Conservation (phyloP, 2,113 vertebrate genomes). For the Heptranchias perlo region DNA sequence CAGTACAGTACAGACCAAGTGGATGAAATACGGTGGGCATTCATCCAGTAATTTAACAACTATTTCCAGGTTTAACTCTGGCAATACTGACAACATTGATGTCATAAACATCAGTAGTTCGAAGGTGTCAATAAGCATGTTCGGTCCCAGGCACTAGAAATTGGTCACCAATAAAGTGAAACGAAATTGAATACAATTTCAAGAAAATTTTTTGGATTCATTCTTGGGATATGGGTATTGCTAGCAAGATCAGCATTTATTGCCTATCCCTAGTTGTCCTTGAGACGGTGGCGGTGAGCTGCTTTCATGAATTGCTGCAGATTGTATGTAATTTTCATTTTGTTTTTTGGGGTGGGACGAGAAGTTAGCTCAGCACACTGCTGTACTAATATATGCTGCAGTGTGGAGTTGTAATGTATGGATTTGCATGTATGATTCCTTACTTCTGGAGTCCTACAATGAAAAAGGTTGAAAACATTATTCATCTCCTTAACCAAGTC, state of each 20-base stretch:
- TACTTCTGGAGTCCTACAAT: background rate
- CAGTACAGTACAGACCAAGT: background rate
- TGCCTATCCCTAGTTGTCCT: background rate
- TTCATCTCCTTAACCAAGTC: background rate
- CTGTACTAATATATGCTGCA: background rate
- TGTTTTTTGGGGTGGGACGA: background rate
- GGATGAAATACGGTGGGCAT: too few species aligned
- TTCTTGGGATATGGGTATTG: background rate
- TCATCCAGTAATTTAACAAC: background rate
- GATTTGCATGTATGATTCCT: background rate
- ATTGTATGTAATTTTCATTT: background rate
- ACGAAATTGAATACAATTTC: background rate
- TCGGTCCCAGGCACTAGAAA: background rate
- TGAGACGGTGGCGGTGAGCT: background rate
- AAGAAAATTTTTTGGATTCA: background rate
- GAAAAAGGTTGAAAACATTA: background rate
- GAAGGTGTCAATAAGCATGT: background rate
- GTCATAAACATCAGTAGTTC: background rate
- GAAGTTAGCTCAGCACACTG: background rate
- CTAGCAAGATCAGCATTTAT: background rate
- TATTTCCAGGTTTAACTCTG: background rate
- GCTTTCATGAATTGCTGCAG: background rate
- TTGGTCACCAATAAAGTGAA: background rate
- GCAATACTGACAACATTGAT: background rate
- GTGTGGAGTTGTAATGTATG: background rate